Evolutionary conservation across 2,113 vertebrate genomes (phyloP), one percentile per base, ranked within the genome.

Genomic region (Cyprichromis sp.): DNA sequence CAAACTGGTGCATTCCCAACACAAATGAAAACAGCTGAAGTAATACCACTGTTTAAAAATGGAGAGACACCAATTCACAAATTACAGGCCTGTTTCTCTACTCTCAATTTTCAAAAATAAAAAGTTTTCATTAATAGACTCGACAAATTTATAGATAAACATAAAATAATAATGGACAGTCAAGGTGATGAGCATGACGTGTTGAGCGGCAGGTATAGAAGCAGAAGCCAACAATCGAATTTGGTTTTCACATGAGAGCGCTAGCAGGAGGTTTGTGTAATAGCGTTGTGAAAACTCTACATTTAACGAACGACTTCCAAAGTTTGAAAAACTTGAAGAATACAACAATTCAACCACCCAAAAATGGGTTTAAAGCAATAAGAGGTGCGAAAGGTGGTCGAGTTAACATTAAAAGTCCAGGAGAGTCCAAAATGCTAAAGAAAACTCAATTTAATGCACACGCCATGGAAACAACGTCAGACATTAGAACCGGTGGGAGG

Each of bases 1-100:
- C n/a, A 54, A 54, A 54, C n/a, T 54, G 53, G 10, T 24, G 0
- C 0, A 54, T 54, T 54, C 0, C 53, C n/a, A 54, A 54, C 53
- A 54, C 1, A 54, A 4, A 54, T 24, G 53, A 54, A 54, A 54
- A 54, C 53, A 54, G 53, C 53, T 10, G 21, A 53, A 53, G n/a
- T 21, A 53, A 53, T 21, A 21, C n/a, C 52, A 53, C n/a, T 53
- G n/a, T 53, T 54, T 0, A 54, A 54, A 54, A 54, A 54, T 12
- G 53, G 10, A 24, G 52, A 54, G n/a, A 24, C 53, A 54, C 53
- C 53, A 54, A 12, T 12, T 54, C n/a, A 24, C n/a, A 54, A 54
- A 21, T 12, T 21, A 54, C 53, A 24, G 53, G 52, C 9, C 52
- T 54, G 5, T 2, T 11, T 54, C n/a, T 54, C 52, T 54, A 11